Percentiles rank a stretch among this genome's conserved stretches.
These are phyloP conservation scores for Agriopis aurantiaria DNA, from an alignment of 2,888 invertebrate species.

Conservation along the genomic window DNA sequence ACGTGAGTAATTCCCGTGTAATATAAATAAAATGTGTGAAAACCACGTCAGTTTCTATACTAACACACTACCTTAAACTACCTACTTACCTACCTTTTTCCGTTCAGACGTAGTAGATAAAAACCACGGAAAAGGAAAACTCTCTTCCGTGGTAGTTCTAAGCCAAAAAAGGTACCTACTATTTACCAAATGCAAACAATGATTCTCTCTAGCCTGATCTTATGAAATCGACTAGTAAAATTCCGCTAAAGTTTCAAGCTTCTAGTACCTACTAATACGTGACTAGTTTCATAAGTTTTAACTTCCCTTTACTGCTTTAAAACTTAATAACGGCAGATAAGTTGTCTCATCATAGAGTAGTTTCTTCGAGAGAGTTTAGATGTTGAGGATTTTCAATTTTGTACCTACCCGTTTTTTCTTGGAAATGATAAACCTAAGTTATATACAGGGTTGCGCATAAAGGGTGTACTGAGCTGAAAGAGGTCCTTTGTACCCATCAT, in stretches of 20 bases:
- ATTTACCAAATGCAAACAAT: no score
- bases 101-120: no score
- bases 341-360: conserved; percentile 21
- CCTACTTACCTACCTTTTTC: no score
- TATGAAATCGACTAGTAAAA: background rate
- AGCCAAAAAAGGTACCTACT: no score
- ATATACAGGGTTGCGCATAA: background rate
- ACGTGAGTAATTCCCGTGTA: no score
- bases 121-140: no score
- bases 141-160: no score
- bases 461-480: no score
- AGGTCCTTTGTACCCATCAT: background rate
- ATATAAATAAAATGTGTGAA: no score
- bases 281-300: conserved; percentile 5
- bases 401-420: background rate
- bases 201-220: background rate
- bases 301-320: conserved; percentile 10
- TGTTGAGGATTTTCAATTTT: conserved; percentile 22
- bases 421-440: background rate
- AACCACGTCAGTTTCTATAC: no score
- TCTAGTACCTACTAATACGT: conserved; percentile 3
- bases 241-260: background rate
- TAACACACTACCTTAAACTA: no score
- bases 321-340: conserved; percentile 24
- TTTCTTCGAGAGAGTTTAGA: conserved; percentile 1